phyloP scores from a whole-genome alignment of 2,797 vertebrate genomes.

The Sebastes iracundus region DNA sequence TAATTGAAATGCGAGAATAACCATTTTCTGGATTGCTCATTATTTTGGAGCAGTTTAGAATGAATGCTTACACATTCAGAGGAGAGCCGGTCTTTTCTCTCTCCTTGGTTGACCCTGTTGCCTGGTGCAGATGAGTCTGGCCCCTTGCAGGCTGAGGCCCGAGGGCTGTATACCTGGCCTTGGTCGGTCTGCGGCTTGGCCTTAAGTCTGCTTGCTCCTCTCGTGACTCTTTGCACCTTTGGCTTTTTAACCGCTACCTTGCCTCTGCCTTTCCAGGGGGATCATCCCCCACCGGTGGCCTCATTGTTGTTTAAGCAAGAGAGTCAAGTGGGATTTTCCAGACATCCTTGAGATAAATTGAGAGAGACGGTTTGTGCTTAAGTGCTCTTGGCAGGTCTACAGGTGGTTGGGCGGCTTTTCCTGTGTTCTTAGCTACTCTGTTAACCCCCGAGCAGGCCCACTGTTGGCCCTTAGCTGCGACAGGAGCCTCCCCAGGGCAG shows the following conservation, averaged over 20 bases:
- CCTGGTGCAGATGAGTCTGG: not conserved
- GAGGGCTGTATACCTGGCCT: not conserved
- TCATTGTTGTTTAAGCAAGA: constrained; percentile 40
- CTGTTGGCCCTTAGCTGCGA: constrained; percentile 36
- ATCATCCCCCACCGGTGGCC: not conserved
- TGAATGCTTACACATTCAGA: constrained; percentile 34
- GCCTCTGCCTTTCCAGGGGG: constrained; percentile 12
- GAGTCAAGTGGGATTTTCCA: constrained; percentile 49
- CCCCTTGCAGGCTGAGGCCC: not conserved
- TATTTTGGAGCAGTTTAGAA: constrained; percentile 71
- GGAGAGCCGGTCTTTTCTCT: not conserved
- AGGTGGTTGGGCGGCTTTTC: constrained; percentile 42
- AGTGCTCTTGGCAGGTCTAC: constrained; percentile 54
- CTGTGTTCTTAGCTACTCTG: constrained; percentile 9
- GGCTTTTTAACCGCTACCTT: not conserved
- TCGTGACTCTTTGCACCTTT: not conserved
- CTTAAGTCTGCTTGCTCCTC: not conserved
- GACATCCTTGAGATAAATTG: constrained; percentile 61
- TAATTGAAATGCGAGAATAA: constrained; percentile 82
- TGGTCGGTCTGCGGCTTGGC: not conserved
- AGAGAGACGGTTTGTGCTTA: constrained; percentile 41
- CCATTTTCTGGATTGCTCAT: constrained; percentile 79
- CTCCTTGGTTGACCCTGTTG: constrained; percentile 32
- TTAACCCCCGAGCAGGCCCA: constrained; percentile 23
- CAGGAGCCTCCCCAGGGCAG: constrained; percentile 44